Percentiles rank a stretch among this genome's conserved stretches.
Conservation (phyloP, 2,888 invertebrate genomes). For the Spilarctia lutea region DNA sequence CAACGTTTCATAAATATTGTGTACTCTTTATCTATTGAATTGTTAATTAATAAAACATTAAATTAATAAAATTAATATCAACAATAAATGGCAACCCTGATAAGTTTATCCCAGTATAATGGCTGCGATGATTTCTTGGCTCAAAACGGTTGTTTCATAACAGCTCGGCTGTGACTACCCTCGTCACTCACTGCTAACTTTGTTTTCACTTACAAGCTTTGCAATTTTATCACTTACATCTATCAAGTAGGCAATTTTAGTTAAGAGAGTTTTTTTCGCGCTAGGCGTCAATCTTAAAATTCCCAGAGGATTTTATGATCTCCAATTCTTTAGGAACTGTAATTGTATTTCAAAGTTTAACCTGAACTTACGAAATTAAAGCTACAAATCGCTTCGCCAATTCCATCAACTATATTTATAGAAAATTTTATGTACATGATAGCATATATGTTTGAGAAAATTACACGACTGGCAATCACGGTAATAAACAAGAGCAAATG, state of each 20-base stretch:
- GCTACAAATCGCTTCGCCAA: neutral
- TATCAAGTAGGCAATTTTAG: conserved; percentile 29
- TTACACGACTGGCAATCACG: neutral
- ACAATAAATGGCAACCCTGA: conserved; percentile 61
- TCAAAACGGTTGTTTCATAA: conserved; percentile 75
- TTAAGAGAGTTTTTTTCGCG: conserved; percentile 32
- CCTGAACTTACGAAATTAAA: neutral
- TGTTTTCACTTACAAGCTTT: conserved; percentile 70
- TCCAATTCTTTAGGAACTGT: neutral
- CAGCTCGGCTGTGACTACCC: conserved; percentile 67
- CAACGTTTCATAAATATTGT: neutral
- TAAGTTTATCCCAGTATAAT: conserved; percentile 63
- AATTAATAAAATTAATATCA: neutral
- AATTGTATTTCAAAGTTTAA: neutral
- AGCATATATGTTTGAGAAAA: neutral
- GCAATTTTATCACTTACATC: conserved; percentile 35
- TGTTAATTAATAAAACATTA: neutral
- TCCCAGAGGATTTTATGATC: conserved; percentile 19
- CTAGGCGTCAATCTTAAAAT: conserved; percentile 24
- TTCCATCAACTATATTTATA: neutral
- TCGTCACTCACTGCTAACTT: conserved; percentile 73
- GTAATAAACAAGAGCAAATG: conserved; percentile 25
- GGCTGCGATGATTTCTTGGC: conserved; percentile 79
- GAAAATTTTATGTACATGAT: neutral
- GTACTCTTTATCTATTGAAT: too few relatives aligned